Conservation (phyloP, 2,888 invertebrate species). For the Epirrhoe alternata region DNA sequence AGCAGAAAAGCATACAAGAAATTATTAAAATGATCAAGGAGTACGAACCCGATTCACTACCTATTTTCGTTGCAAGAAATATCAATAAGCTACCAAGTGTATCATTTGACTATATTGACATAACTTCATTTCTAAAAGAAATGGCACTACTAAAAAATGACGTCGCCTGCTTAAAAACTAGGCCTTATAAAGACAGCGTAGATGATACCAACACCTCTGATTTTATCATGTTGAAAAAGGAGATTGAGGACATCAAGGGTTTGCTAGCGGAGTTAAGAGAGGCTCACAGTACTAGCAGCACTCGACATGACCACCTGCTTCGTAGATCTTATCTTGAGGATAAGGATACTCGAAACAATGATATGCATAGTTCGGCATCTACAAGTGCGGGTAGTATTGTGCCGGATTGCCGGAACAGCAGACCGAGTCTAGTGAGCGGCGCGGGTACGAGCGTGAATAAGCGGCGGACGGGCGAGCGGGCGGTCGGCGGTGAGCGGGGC, state of each 20-base stretch:
- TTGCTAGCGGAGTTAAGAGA: slow-evolving; percentile 1
- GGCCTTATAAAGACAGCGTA: neutral
- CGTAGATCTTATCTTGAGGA: slow-evolving; percentile 40
- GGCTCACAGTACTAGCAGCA: neutral
- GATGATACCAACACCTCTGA: neutral
- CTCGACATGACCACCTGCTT: neutral
- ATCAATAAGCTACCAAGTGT: slow-evolving; percentile 8
- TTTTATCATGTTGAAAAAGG: neutral
- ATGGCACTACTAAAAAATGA: slow-evolving; percentile 7
- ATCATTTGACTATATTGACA: slow-evolving; percentile 11
- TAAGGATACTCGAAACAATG: slow-evolving; percentile 25
- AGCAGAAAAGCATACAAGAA: neutral
- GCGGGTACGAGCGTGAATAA: neutral
- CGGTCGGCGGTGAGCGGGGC: neutral
- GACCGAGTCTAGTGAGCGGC: too few relatives aligned
- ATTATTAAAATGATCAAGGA: neutral
- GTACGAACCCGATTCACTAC: neutral
- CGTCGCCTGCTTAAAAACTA: neutral
- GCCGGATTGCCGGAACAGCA: neutral
- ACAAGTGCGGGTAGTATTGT: slow-evolving; percentile 10
- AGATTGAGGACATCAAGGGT: slow-evolving; percentile 7
- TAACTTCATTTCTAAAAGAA: slow-evolving; percentile 7
- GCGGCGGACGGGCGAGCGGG: neutral
- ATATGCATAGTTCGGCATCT: neutral
- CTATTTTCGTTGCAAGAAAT: slow-evolving; percentile 7